These are phyloP conservation scores for Oppia nitens DNA, from an alignment of 1,140 invertebrate genomes.

Conservation along the genomic window DNA sequence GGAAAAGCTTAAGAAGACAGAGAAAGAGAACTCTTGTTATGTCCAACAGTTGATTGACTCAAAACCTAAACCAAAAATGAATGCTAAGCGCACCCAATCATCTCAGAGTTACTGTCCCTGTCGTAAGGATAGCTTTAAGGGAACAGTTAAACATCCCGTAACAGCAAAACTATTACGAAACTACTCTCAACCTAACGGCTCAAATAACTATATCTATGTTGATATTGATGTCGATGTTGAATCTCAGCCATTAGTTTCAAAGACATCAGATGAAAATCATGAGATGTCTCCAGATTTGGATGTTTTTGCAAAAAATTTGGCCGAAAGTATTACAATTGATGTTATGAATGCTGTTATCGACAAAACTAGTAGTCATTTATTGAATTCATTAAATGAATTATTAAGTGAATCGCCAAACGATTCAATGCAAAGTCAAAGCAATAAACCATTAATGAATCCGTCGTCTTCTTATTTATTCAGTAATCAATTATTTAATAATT, in stretches of 20 bases:
- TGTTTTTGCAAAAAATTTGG: not conserved
- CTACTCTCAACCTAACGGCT: not conserved
- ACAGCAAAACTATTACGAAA: not conserved
- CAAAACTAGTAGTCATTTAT: not conserved
- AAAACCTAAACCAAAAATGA: not conserved
- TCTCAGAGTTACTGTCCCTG: not conserved
- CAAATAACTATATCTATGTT: not conserved
- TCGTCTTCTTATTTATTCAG: not conserved
- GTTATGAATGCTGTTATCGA: not conserved
- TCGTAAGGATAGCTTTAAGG: not conserved
- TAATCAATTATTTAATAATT: not conserved
- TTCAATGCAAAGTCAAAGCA: not conserved
- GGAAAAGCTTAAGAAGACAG: conserved; percentile 22
- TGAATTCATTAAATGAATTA: not conserved
- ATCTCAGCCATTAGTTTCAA: not conserved
- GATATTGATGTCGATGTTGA: not conserved
- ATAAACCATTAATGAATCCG: not conserved
- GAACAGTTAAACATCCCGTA: not conserved
- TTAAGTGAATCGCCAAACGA: not conserved
- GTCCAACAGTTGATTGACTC: not conserved
- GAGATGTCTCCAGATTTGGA: not conserved
- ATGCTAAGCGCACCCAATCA: not conserved
- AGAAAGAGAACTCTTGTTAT: conserved; percentile 16
- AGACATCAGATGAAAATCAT: not conserved
- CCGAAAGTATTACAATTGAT: not conserved